Conservation (phyloP, 2,888 invertebrate genomes). For the Dryococelus australis region DNA sequence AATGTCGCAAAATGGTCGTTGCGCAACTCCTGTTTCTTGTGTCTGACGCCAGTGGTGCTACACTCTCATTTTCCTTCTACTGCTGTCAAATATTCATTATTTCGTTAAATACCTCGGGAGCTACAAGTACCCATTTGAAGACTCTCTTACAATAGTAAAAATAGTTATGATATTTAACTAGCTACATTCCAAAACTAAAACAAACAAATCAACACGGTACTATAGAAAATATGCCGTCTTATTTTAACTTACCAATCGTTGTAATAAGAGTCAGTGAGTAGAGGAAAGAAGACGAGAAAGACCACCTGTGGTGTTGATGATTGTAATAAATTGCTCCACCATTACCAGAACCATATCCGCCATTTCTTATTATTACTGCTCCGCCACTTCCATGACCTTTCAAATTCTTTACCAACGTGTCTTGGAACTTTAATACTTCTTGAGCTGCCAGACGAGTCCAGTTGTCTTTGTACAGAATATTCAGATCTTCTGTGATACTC, state of each 20-base stretch:
- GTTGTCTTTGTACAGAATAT: conserved; percentile 89
- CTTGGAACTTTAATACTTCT: conserved; percentile 86
- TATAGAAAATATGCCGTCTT: too few species aligned
- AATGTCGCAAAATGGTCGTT: too few species aligned
- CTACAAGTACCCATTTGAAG: too few species aligned
- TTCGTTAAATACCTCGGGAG: too few species aligned
- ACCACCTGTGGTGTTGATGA: conserved; percentile 75
- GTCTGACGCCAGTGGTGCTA: too few species aligned
- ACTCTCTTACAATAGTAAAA: too few species aligned
- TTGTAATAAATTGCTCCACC: conserved; percentile 58
- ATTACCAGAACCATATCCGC: conserved; percentile 55
- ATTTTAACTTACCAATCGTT: conserved; percentile 80
- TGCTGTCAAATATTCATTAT: too few species aligned
- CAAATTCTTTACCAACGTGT: conserved; percentile 58
- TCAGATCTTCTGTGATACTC: conserved; percentile 86
- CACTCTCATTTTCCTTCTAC: too few species aligned
- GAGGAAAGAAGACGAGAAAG: conserved; percentile 89
- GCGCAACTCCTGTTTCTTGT: too few species aligned
- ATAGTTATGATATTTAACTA: too few species aligned
- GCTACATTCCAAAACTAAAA: too few species aligned
- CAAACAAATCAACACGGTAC: too few species aligned
- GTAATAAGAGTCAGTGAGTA: conserved; percentile 94
- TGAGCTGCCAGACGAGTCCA: conserved; percentile 90
- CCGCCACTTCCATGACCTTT: conserved; percentile 51
- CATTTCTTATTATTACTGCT: conserved; percentile 35